phyloP scores from a whole-genome alignment of 2,888 invertebrate genomes.

The Aradus depressus region DNA sequence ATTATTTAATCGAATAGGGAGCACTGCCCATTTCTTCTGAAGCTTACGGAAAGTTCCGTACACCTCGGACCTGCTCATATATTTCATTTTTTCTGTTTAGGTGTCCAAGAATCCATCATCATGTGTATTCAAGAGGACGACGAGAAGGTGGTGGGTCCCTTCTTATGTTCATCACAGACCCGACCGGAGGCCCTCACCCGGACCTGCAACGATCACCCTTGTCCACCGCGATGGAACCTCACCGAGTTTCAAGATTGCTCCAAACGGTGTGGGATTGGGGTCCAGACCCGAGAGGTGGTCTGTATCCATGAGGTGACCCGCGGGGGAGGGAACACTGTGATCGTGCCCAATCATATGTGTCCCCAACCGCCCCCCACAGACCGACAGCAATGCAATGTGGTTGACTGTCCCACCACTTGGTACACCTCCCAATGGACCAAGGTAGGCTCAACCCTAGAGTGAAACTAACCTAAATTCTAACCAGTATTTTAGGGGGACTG shows the following conservation, averaged over 20 bases:
- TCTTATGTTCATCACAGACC: conserved; percentile 73
- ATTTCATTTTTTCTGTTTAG: conserved; percentile 36
- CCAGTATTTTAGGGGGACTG: no score
- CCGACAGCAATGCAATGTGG: conserved; percentile 80
- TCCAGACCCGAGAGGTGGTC: conserved; percentile 78
- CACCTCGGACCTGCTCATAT: no score
- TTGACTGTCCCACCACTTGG: conserved; percentile 89
- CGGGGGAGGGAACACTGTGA: conserved; percentile 76
- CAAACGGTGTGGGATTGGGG: conserved; percentile 87
- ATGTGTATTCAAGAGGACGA: conserved; percentile 80
- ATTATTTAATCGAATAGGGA: no score
- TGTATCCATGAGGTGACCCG: conserved; percentile 81
- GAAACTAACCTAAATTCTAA: no score
- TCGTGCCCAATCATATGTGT: conserved; percentile 88
- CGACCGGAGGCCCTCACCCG: conserved; percentile 80
- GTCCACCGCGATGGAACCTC: conserved; percentile 70
- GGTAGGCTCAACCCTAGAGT: no score
- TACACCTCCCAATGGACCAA: conserved; percentile 75
- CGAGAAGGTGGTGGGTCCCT: conserved; percentile 74
- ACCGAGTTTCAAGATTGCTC: conserved; percentile 61
- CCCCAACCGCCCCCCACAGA: conserved; percentile 82
- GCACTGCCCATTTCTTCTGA: no score
- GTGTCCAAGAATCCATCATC: conserved; percentile 69
- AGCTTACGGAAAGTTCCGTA: no score
- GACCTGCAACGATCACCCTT: conserved; percentile 89